Conservation (phyloP, 2,797 vertebrate species). For the Mustela erminea region DNA sequence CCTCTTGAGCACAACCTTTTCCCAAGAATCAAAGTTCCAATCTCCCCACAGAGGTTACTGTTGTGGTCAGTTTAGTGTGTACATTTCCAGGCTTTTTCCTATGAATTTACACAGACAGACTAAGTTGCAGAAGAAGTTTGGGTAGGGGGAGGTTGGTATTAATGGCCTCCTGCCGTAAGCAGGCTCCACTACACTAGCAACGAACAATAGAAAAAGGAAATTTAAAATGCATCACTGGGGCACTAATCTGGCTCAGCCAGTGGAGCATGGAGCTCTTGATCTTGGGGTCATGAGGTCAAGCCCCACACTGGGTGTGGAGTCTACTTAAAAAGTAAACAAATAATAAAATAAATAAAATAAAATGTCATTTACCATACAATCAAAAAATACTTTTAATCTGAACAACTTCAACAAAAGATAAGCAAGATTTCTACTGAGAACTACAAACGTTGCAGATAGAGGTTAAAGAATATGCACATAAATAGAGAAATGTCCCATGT, state of each 20-base stretch:
- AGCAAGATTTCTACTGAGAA: not conserved
- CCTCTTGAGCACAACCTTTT: not conserved
- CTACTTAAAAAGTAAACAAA: not conserved
- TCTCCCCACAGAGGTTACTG: not conserved
- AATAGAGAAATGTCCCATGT: not conserved
- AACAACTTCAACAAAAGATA: not conserved
- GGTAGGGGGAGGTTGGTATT: not conserved
- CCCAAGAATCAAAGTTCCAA: not conserved
- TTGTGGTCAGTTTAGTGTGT: not conserved
- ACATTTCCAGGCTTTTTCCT: not conserved
- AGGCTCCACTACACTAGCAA: not conserved
- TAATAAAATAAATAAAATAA: not conserved
- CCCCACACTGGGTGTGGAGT: not conserved
- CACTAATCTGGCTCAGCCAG: not conserved
- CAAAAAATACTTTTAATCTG: not conserved
- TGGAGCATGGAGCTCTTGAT: not conserved
- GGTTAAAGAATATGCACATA: not conserved
- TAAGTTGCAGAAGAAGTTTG: not conserved
- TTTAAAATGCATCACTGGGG: not conserved
- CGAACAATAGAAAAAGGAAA: not conserved
- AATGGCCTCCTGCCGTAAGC: not conserved
- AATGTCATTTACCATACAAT: not conserved
- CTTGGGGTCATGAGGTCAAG: not conserved
- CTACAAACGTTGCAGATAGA: not conserved
- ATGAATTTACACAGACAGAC: not conserved